A percentile compares a stretch with the other conserved stretches of the same genome.
phyloP scores from a whole-genome alignment of 2,113 vertebrate genomes.

The Periophthalmus modestus region DNA sequence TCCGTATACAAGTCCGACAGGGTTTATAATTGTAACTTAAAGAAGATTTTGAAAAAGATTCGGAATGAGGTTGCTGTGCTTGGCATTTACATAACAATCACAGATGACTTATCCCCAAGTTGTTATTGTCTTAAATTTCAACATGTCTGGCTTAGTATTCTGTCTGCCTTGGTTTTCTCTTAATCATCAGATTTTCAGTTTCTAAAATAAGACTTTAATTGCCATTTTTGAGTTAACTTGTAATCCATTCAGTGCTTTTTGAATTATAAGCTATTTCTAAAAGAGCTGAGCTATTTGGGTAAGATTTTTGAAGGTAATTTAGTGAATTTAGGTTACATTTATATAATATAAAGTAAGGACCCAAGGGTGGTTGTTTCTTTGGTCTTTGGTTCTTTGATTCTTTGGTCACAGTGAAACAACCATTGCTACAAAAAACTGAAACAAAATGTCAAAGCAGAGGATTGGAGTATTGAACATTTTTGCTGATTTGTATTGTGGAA shows the following conservation, averaged over 20 bases:
- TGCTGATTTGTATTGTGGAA: slow-evolving; percentile 10
- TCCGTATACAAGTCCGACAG: too few species aligned
- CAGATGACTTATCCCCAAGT: background rate
- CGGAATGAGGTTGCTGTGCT: background rate
- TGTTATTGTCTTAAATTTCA: background rate
- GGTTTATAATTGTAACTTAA: too few species aligned
- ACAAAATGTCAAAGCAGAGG: background rate
- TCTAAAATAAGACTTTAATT: background rate
- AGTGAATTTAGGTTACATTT: too few species aligned
- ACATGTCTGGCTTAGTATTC: background rate
- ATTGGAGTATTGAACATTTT: slow-evolving; percentile 2
- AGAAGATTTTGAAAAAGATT: background rate
- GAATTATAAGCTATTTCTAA: too few species aligned
- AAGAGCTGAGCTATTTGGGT: too few species aligned
- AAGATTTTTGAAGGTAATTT: too few species aligned
- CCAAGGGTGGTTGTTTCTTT: background rate
- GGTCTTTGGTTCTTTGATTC: too few species aligned
- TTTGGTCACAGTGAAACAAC: background rate
- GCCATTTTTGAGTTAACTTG: background rate
- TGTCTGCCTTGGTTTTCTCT: background rate
- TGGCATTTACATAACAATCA: background rate
- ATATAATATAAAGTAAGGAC: too few species aligned
- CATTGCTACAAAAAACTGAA: background rate
- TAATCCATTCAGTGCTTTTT: background rate
- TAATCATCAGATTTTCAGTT: background rate